These are phyloP conservation scores for Trichomycterus rosablanca DNA, from an alignment of 2,113 vertebrate genomes.

Conservation along the genomic window DNA sequence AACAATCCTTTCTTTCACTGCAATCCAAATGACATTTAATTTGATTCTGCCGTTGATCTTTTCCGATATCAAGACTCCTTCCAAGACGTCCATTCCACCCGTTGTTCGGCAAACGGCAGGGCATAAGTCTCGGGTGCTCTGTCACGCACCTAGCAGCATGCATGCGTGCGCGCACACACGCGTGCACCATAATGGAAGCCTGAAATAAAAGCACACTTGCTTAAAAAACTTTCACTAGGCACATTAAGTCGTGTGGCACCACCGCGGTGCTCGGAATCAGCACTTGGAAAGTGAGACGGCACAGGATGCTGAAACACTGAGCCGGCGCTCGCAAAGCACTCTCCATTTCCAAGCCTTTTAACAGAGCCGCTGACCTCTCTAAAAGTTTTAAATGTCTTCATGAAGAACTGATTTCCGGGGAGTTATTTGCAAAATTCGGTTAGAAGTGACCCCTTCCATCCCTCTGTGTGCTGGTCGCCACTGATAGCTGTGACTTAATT, in stretches of 20 bases:
- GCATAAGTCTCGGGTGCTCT: constrained; percentile 63
- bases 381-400: constrained; percentile 20
- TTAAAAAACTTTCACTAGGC: constrained; percentile 62
- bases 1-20: constrained; percentile 74
- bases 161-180: constrained; percentile 35
- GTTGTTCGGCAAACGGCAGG: constrained; percentile 53
- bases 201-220: constrained; percentile 68
- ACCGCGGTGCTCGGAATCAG: constrained; percentile 43
- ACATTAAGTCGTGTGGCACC: constrained; percentile 63
- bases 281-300: constrained; percentile 37
- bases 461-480: constrained; percentile 10
- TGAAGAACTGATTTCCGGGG: constrained; percentile 27
- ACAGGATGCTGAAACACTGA: constrained; percentile 18
- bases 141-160: constrained; percentile 54
- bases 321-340: constrained; percentile 17
- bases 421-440: constrained; percentile 38
- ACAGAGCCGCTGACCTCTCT: constrained; percentile 9
- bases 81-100: constrained; percentile 65
- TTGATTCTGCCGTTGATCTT: constrained; percentile 73
- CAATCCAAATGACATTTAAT: constrained; percentile 76
- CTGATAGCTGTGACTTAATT: constrained; percentile 27
- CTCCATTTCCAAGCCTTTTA: constrained; percentile 23
- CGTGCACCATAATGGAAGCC: constrained; percentile 67
- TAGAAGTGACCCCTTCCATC: constrained; percentile 22
- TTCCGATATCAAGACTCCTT: constrained; percentile 65